Base-by-base conservation (phyloP, 2,888 invertebrate genomes). In the Cecidostiba fungosa region DNA sequence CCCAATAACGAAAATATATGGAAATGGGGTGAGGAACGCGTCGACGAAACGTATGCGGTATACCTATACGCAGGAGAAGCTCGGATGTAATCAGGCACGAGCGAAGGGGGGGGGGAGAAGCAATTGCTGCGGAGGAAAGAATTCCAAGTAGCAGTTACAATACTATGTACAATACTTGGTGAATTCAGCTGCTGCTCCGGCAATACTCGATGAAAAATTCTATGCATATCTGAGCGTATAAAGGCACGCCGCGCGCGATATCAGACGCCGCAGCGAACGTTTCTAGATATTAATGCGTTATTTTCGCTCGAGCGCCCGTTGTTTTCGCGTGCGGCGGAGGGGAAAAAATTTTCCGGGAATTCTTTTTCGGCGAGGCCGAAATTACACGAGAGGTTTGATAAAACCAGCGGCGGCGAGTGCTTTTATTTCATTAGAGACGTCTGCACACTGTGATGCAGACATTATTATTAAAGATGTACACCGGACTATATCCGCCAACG, bases 201-300 rank as follows among this genome's bases (percentile, higher is more conserved):
- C 85, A 84, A 88, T 88, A 81, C 86, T 87, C 84, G 88, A 89
- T 88, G 88, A 89, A 89, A 89, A 89, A 89, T 89, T 89, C 88
- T 89, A 89, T 89, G 88, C 88, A 89, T 89, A 88, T 89, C 86
- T 89, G 89, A 89, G 89, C 77, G 70, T 86, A 80, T 72, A 85
- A 81, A 73, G 77, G 79, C 70, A 47, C 6, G 62, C 43, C 32
- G 54, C 77, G 36, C 43, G 43, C 54, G 78, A 82, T 83, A 83
- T 76, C 50, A 39, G 36, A 43, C 10, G 10, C 43, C 77, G 73
- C n/a, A n/a, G n/a, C 54, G 62, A 66, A 77, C 77, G 69, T 77
- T 86, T 50, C 86, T 80, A 43, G 84, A 86, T 84, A 86, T 86
- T 86, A 86, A 86, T 86, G 86, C 81, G 84, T 84, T 86, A 82